Conservation (phyloP, 2,797 vertebrate species). For the Aeoliscus strigatus region DNA sequence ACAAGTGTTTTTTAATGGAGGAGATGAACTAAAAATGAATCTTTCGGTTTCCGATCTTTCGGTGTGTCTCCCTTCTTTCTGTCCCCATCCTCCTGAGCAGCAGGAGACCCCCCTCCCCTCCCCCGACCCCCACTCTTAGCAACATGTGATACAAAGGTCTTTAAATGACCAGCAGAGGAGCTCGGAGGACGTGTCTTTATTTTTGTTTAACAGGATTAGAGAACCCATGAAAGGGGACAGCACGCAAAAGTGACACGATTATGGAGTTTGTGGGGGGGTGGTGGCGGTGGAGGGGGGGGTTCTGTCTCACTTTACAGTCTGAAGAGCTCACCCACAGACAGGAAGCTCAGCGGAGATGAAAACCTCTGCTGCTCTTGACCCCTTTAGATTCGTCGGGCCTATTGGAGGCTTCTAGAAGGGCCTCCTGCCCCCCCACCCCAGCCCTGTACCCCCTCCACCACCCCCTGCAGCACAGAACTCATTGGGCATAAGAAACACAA, state of each 20-base stretch:
- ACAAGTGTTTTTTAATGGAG: too few relatives aligned
- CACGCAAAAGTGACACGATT: slow-evolving; percentile 73
- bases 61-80: too few relatives aligned
- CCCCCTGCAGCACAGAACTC: slow-evolving; percentile 58
- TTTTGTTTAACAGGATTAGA: slow-evolving; percentile 87
- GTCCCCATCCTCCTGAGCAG: slow-evolving; percentile 21
- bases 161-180: slow-evolving; percentile 66
- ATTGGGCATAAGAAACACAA: slow-evolving; percentile 81
- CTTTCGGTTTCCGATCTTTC: too few relatives aligned
- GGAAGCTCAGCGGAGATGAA: slow-evolving; percentile 49
- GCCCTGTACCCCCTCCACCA: slow-evolving; percentile 29
- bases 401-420: slow-evolving; percentile 32
- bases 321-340: slow-evolving; percentile 48
- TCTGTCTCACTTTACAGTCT: slow-evolving; percentile 74
- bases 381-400: slow-evolving; percentile 20
- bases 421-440: too few relatives aligned
- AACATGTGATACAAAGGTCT: too few relatives aligned
- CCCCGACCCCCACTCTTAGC: slow-evolving; percentile 61
- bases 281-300: too few relatives aligned
- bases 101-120: slow-evolving; percentile 65
- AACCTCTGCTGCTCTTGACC: slow-evolving; percentile 57
- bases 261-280: too few relatives aligned
- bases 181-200: slow-evolving; percentile 76
- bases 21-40: too few relatives aligned
- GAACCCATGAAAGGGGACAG: slow-evolving; percentile 68